Percentiles rank a stretch among this genome's conserved stretches.
Conservation (phyloP, 1,140 invertebrate genomes). For the Agrilus planipennis region DNA sequence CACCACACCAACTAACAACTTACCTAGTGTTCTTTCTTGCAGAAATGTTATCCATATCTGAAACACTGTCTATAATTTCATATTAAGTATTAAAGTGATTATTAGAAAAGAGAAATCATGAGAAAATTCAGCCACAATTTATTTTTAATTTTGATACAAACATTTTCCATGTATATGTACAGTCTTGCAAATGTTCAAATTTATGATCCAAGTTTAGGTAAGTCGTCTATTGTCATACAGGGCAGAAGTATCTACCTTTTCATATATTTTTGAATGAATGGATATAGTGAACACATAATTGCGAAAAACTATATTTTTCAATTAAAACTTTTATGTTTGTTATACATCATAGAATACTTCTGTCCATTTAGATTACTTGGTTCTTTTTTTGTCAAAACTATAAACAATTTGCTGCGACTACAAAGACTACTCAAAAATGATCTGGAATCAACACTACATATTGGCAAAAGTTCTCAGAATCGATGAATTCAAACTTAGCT, state of each 20-base stretch:
- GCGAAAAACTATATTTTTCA: too few species aligned
- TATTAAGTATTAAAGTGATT: not conserved
- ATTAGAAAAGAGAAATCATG: not conserved
- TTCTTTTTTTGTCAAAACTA: too few species aligned
- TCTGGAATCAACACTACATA: not conserved
- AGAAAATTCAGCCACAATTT: constrained; percentile 23
- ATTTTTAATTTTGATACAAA: constrained; percentile 28
- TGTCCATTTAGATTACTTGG: too few species aligned
- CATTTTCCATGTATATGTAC: constrained; percentile 17
- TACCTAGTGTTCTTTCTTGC: not conserved
- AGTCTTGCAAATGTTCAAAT: constrained; percentile 1
- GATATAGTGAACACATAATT: too few species aligned
- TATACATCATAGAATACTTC: too few species aligned
- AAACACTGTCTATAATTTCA: not conserved
- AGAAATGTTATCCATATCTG: not conserved
- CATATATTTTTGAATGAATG: not conserved
- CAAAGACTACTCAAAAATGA: not conserved
- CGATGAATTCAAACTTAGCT: too few species aligned
- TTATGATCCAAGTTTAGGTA: not conserved
- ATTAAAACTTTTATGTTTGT: too few species aligned
- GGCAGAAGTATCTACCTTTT: not conserved
- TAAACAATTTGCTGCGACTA: too few species aligned
- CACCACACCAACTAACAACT: not conserved
- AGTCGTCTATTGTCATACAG: too few species aligned
- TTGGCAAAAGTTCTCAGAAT: not conserved